These are phyloP conservation scores for Nomada hirtipes DNA, from an alignment of 2,888 invertebrate genomes.

Conservation along the genomic window DNA sequence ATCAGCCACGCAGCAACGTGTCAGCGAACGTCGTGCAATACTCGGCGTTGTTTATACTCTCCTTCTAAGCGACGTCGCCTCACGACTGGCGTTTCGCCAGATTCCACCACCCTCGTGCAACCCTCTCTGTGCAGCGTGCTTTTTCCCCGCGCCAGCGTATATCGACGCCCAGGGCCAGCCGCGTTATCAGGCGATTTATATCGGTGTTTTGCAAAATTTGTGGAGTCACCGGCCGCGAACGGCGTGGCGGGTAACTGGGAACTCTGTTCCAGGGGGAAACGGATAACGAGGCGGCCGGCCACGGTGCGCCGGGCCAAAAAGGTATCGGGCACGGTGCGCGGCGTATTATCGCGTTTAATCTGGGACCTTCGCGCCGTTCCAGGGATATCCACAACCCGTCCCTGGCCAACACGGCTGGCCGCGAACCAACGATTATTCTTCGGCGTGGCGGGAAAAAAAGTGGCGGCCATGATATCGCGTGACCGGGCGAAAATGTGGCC, in stretches of 20 bases:
- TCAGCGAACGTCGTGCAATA: constrained; percentile 58
- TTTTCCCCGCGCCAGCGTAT: constrained; percentile 51
- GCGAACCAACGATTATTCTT: constrained; percentile 45
- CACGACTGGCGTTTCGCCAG: constrained; percentile 75
- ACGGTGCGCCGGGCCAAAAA: constrained; percentile 61
- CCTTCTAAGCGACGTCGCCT: constrained; percentile 53
- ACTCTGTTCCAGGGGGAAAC: constrained; percentile 47
- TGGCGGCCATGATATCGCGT: constrained; percentile 38
- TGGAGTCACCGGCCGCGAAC: constrained; percentile 64
- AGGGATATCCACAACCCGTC: constrained; percentile 14
- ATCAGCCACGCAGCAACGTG: constrained; percentile 76
- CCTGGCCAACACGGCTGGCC: neutral
- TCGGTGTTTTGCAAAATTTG: constrained; percentile 80
- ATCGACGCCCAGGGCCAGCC: constrained; percentile 76
- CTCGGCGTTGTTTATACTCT: constrained; percentile 55
- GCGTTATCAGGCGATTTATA: constrained; percentile 81
- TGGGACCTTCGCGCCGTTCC: constrained; percentile 44
- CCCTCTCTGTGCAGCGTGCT: neutral
- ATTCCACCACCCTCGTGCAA: constrained; percentile 61
- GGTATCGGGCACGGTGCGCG: constrained; percentile 53
- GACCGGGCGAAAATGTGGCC: constrained; percentile 31
- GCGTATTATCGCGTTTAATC: constrained; percentile 69
- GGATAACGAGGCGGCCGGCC: constrained; percentile 65
- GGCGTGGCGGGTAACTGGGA: constrained; percentile 57
- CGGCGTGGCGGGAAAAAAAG: constrained; percentile 38